Evolutionary conservation across 2,113 vertebrate species (phyloP).

Genomic region (Prochilodus magdalenae): DNA sequence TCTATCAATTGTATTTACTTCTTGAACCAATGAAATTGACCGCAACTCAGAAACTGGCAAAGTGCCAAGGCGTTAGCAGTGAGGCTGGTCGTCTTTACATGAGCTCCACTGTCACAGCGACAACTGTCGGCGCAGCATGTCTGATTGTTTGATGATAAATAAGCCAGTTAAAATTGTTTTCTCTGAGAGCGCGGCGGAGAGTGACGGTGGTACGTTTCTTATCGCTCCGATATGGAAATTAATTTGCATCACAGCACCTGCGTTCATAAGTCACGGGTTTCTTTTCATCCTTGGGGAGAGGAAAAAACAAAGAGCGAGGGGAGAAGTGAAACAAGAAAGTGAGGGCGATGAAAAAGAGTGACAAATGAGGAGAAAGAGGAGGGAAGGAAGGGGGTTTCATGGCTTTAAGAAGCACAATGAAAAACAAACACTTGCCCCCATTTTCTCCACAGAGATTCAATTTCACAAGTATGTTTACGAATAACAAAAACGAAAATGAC

Average conservation of each 20-base stretch:
- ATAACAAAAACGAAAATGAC: neutral
- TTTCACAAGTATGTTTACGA: neutral
- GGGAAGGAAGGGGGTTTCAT: neutral
- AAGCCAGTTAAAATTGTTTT: constrained; percentile 47
- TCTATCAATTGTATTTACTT: neutral
- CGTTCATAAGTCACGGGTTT: neutral
- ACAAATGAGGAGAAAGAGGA: neutral
- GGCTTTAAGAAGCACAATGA: neutral
- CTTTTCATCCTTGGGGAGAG: neutral
- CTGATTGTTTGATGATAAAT: constrained; percentile 57
- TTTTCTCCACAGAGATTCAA: neutral
- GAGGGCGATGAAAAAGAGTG: neutral
- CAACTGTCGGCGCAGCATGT: neutral
- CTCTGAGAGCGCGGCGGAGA: neutral
- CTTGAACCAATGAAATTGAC: constrained; percentile 22
- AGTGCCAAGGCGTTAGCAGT: constrained; percentile 16
- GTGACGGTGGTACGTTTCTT: constrained; percentile 35
- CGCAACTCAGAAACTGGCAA: neutral
- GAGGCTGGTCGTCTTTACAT: neutral
- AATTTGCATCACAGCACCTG: constrained; percentile 33
- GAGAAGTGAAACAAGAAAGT: neutral
- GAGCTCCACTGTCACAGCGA: constrained; percentile 6
- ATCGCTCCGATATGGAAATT: constrained; percentile 48
- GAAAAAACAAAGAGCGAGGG: neutral
- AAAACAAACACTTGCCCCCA: neutral